These are phyloP conservation scores for Chymomyza fuscimana DNA, from an alignment of 2,888 invertebrate genomes.

Conservation along the genomic window DNA sequence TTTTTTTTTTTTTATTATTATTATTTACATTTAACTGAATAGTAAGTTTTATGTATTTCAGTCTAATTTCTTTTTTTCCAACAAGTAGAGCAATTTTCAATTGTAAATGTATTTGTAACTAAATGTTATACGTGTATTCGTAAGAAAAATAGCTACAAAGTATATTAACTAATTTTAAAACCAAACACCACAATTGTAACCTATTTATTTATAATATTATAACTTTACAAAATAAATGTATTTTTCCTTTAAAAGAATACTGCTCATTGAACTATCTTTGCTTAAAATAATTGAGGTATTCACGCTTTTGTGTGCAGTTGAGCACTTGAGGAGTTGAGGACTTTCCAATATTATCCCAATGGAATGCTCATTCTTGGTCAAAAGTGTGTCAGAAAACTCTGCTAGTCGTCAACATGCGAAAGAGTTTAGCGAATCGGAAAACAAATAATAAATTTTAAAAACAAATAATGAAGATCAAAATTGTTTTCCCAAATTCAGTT, in stretches of 20 bases:
- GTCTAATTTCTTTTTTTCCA: constrained; percentile 38
- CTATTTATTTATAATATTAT: constrained; percentile 42
- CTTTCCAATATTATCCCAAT: too few species aligned
- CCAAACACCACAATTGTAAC: constrained; percentile 52
- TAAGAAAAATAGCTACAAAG: constrained; percentile 51
- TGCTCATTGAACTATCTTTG: too few species aligned
- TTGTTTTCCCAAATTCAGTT: too few species aligned
- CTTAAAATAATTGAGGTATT: too few species aligned
- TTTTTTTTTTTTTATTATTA: neutral
- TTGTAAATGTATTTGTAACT: constrained; percentile 72
- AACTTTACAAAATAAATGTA: constrained; percentile 69
- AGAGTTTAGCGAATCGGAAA: too few species aligned
- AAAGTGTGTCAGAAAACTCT: too few species aligned
- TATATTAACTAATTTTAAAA: constrained; percentile 41
- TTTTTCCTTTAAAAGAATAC: constrained; percentile 65
- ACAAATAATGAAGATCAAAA: too few species aligned
- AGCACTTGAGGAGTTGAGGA: too few species aligned
- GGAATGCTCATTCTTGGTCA: too few species aligned
- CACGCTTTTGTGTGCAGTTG: too few species aligned
- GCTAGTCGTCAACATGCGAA: too few species aligned
- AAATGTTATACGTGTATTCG: constrained; percentile 72
- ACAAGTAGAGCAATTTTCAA: constrained; percentile 72
- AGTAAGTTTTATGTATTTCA: constrained; percentile 19
- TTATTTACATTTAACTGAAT: neutral
- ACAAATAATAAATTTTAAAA: too few species aligned